Conservation (phyloP, 2,888 invertebrate genomes). For the Cheilosia soror region DNA sequence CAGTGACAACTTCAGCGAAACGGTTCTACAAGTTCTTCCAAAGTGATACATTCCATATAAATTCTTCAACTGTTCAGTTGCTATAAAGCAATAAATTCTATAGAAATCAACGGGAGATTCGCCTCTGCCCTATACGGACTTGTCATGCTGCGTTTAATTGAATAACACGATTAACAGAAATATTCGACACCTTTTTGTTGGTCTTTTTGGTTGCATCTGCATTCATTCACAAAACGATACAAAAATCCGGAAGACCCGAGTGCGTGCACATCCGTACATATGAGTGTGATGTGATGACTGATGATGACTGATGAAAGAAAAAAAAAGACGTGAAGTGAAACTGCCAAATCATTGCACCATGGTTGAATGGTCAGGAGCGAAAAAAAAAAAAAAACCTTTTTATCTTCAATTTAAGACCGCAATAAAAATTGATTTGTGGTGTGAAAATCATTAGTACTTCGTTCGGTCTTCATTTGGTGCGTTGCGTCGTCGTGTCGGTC, state of each 20-base stretch:
- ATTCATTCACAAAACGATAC: constrained; percentile 34
- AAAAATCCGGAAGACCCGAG: constrained; percentile 15
- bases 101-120: constrained; percentile 14
- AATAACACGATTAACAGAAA: constrained; percentile 39
- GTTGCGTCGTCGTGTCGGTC: constrained; percentile 12
- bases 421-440: constrained; percentile 61
- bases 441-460: constrained; percentile 49
- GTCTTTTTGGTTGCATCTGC: constrained; percentile 9
- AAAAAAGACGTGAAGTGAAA: background rate
- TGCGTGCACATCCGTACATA: background rate
- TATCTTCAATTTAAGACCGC: constrained; percentile 31
- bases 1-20: no score
- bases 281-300: constrained; percentile 1
- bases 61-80: background rate
- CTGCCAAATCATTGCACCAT: constrained; percentile 46
- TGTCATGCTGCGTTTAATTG: constrained; percentile 36
- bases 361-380: background rate
- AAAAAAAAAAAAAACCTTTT: background rate
- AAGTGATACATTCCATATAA: no score
- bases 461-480: background rate
- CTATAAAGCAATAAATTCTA: constrained; percentile 37
- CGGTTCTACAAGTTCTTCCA: background rate
- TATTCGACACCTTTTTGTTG: constrained; percentile 18
- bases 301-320: constrained; percentile 32
- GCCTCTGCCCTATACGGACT: background rate